A percentile compares a stretch with the other conserved stretches of the same genome.
Conservation (phyloP, 2,888 invertebrate genomes). For the Tenthredo livida region DNA sequence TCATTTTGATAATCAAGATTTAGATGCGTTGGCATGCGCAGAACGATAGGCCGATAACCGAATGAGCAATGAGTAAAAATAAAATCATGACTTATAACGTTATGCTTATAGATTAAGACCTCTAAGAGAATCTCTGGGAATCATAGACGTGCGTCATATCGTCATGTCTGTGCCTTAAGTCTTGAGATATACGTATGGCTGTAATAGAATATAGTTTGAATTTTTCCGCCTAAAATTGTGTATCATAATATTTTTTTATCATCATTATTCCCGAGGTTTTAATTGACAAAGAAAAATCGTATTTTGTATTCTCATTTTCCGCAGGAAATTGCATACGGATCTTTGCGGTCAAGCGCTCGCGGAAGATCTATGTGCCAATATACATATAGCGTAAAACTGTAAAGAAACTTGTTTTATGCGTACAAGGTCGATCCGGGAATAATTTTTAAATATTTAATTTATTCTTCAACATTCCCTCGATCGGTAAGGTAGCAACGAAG, state of each 20-base stretch:
- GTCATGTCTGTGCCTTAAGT: background rate
- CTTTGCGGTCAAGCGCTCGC: background rate
- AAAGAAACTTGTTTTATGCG: background rate
- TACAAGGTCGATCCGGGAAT: conserved; percentile 18
- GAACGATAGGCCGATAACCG: background rate
- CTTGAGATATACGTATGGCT: background rate
- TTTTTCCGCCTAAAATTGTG: background rate
- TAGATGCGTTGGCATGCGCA: conserved; percentile 9
- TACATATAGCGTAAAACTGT: too few species aligned
- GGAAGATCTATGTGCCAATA: background rate
- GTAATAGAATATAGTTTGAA: background rate
- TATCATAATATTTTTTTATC: background rate
- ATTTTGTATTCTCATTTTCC: background rate
- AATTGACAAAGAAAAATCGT: background rate
- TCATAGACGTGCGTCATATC: conserved; percentile 1
- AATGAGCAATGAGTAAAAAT: conserved; percentile 8
- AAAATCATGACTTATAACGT: background rate
- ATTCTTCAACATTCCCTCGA: background rate
- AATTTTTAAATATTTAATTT: conserved; percentile 4
- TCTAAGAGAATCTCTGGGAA: background rate
- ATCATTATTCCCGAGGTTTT: background rate
- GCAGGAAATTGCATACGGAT: background rate
- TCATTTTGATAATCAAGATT: background rate
- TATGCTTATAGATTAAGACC: too few species aligned
- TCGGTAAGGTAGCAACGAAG: background rate